Conservation (phyloP, 2,797 vertebrate species). For the Okamejei kenojei region DNA sequence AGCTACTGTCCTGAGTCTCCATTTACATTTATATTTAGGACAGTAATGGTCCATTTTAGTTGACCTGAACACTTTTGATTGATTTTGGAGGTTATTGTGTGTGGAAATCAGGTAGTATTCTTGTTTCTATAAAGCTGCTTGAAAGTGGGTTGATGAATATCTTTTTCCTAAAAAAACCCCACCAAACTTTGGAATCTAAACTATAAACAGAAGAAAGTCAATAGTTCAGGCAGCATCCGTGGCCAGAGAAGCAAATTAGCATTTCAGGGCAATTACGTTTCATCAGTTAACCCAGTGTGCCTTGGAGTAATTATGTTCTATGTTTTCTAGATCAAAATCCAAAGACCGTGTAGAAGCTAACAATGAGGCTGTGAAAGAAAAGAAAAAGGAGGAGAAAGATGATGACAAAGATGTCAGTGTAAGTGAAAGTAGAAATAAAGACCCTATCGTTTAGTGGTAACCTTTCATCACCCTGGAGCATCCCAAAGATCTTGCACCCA, state of each 20-base stretch:
- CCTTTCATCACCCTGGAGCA: background rate
- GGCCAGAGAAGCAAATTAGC: background rate
- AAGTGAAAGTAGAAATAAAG: slow-evolving; percentile 42
- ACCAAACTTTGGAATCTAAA: background rate
- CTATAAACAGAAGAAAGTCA: background rate
- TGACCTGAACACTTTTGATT: background rate
- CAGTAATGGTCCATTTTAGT: background rate
- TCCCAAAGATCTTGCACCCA: background rate
- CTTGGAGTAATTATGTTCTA: background rate
- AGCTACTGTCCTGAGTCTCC: background rate
- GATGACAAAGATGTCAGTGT: slow-evolving; percentile 86
- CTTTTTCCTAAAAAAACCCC: background rate
- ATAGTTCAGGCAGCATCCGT: background rate
- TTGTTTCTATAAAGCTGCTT: background rate
- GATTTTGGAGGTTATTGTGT: background rate
- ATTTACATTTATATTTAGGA: background rate
- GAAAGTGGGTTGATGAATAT: background rate
- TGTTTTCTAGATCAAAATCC: slow-evolving; percentile 66
- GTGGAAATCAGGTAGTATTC: background rate
- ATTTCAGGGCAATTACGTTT: background rate
- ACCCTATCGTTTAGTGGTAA: background rate
- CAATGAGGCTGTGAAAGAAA: slow-evolving; percentile 77
- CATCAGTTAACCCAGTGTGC: background rate
- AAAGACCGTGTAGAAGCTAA: slow-evolving; percentile 73
- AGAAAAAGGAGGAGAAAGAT: slow-evolving; percentile 91